Conservation (phyloP, 2,113 vertebrate species). For the Lophotis ruficrista region DNA sequence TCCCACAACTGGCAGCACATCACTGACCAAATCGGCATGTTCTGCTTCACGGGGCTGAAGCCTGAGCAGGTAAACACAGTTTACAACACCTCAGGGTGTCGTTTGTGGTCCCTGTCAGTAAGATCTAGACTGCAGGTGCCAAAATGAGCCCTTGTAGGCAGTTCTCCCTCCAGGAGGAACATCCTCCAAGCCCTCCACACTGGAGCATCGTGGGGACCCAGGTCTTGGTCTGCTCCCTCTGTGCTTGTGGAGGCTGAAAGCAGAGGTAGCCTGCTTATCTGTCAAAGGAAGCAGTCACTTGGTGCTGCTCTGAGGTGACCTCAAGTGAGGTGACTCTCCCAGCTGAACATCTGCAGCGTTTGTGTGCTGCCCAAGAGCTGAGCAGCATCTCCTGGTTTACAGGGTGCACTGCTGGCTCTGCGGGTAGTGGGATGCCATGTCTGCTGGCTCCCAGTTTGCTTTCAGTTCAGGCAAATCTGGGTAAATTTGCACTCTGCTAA, state of each 20-base stretch:
- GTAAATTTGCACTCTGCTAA: neutral
- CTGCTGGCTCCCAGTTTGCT: neutral
- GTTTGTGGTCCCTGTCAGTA: accelerated
- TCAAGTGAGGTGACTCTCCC: neutral
- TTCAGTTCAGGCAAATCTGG: neutral
- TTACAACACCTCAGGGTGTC: neutral
- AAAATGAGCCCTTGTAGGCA: neutral
- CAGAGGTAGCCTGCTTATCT: neutral
- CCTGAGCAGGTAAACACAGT: constrained; percentile 85
- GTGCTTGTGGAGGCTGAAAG: neutral
- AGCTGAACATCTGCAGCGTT: neutral
- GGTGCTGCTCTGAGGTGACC: neutral
- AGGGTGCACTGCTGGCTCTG: neutral
- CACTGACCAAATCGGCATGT: constrained; percentile 98
- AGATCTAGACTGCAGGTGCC: neutral
- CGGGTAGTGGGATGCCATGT: neutral
- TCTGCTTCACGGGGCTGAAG: constrained; percentile 97
- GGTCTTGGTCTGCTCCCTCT: neutral
- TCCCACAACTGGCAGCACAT: constrained; percentile 95
- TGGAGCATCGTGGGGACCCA: accelerated
- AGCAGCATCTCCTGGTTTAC: neutral
- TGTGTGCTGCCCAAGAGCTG: neutral
- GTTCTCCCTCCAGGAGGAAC: neutral
- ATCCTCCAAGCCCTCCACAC: neutral
- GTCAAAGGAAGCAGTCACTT: neutral